Evolutionary conservation across 30 jellyfish, hydroid and myxozoan genomes (phyloP).

Genomic region (Hydractinia symbiolongicarpus): DNA sequence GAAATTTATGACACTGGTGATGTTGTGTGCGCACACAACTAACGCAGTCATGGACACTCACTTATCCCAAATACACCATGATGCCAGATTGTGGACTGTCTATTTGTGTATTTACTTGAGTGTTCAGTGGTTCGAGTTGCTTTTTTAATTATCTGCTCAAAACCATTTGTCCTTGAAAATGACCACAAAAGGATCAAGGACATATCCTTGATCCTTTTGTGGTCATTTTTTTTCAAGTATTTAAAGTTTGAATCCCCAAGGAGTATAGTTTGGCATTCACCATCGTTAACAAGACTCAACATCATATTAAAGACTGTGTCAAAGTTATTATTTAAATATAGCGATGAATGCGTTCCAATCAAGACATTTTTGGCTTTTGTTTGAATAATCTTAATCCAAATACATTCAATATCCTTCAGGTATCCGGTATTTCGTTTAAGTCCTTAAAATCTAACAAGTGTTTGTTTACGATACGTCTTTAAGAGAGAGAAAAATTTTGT

Average conservation of each 20-base stretch:
- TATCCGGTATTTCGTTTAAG: slow-evolving; percentile 28
- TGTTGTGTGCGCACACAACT: slow-evolving; percentile 57
- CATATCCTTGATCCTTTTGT: slow-evolving; percentile 26
- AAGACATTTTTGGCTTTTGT: slow-evolving; percentile 36
- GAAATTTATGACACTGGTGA: slow-evolving; percentile 12
- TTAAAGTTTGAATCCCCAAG: slow-evolving; percentile 60
- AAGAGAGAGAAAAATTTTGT: slow-evolving; percentile 5
- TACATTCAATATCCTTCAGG: slow-evolving; percentile 41
- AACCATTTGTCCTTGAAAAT: slow-evolving; percentile 19
- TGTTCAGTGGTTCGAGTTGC: slow-evolving; percentile 39
- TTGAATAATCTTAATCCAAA: slow-evolving; percentile 49
- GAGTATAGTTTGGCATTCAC: slow-evolving; percentile 31
- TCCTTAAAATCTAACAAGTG: neutral
- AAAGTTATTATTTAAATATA: slow-evolving; percentile 25
- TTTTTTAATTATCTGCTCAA: slow-evolving; percentile 22
- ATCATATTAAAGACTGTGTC: slow-evolving; percentile 25
- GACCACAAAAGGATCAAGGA: too few relatives aligned
- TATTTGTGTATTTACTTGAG: slow-evolving; percentile 38
- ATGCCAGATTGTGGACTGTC: slow-evolving; percentile 12
- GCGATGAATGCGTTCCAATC: slow-evolving; percentile 45
- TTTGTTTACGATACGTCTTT: slow-evolving; percentile 5
- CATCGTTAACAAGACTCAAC: too few relatives aligned
- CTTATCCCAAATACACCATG: slow-evolving; percentile 37
- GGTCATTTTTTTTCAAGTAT: slow-evolving; percentile 41
- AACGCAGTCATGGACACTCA: slow-evolving; percentile 42